Base-by-base conservation (phyloP, 2,888 invertebrate genomes). In the Mesorhabditis belari region DNA sequence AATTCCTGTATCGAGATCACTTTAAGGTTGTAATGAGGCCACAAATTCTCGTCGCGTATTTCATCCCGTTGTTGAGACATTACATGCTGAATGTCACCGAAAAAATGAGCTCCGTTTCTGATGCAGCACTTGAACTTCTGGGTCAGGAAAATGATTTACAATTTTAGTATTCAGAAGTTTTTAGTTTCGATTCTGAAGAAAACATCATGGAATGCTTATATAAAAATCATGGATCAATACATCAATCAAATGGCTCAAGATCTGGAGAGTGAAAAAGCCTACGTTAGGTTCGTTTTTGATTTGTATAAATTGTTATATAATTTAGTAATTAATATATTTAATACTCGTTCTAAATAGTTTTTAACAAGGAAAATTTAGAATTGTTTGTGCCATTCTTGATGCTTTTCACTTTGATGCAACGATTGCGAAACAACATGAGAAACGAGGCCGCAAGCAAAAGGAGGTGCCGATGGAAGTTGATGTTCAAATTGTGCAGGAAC, bases 331-430 rank as follows among this genome's bases (percentile, higher is more conserved):
- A 35, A 9, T 35, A 35, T 35, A 9, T 12, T 35, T 35, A 17
- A 9, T 35, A 35, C 17, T 35, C 6, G 6, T 35, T 12, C 17
- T 35, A 35, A 9, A 35, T 17, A 6, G 17, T n/a, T n/a, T n/a
- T n/a, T n/a, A n/a, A n/a, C n/a, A n/a, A n/a, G 12, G n/a, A 19
- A 6, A 17, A 35, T 63, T 53, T 50, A 82, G 84, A 65, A 78
- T 84, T 17, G 74, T 84, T 49, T 82, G 83, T 3, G 87, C 87
- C 0, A 88, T 95, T 64, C 84, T 95, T 66, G 91, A 94, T 80
- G 87, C 89, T 0, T 95, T 94, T 80, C 94, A 94, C 83, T 95
- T 89, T 82, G 90, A 94, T 84, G 66, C 67, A 28, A 50, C 62
- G 26, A 56, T 57, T 27, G 56, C 49, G 2, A 58, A 67, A 29